phyloP scores from a whole-genome alignment of 2,888 invertebrate genomes.

The Zootermopsis nevadensis region DNA sequence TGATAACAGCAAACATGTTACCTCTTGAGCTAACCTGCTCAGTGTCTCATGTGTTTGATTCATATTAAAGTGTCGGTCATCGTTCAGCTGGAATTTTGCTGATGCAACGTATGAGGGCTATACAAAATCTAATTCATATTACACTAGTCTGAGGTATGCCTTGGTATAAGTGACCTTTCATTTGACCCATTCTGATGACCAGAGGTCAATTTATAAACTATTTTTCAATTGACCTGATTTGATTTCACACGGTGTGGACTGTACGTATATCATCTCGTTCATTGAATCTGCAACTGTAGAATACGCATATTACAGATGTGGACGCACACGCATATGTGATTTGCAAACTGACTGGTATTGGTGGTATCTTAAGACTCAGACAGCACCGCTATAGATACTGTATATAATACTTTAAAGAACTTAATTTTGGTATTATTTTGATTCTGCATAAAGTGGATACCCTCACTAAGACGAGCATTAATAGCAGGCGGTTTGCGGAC shows the following conservation, averaged over 20 bases:
- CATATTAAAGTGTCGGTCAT: no score
- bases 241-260: neutral
- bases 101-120: neutral
- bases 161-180: constrained; percentile 22
- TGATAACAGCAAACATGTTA: no score
- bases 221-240: constrained; percentile 38
- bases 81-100: neutral
- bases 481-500: no score
- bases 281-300: constrained; percentile 10
- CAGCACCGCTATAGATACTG: neutral
- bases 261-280: constrained; percentile 6
- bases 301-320: neutral
- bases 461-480: no score
- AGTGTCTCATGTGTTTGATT: no score
- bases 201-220: constrained; percentile 35
- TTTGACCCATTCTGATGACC: constrained; percentile 26
- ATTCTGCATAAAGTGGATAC: no score
- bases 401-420: no score
- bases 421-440: no score
- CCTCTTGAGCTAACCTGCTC: no score
- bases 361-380: neutral
- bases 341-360: neutral
- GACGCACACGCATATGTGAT: neutral
- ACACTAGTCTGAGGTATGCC: constrained; percentile 26
- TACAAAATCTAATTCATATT: neutral